A percentile compares a stretch with the other conserved stretches of the same genome.
These are phyloP conservation scores for Sminthopsis crassicaudata DNA, from an alignment of 2,113 vertebrate genomes.

Conservation along the genomic window DNA sequence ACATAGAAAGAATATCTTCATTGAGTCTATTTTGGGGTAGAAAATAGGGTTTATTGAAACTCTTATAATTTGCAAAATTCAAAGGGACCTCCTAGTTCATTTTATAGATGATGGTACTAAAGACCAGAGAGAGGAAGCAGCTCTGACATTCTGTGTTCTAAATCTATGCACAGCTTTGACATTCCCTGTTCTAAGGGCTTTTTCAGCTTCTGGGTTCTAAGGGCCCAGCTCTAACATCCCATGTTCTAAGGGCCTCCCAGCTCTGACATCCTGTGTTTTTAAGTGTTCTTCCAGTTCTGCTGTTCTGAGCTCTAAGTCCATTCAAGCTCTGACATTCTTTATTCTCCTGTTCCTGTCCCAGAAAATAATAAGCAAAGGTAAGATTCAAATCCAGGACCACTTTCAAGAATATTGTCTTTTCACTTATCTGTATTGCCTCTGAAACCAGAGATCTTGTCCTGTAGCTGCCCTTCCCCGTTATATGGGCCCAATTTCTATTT, in stretches of 20 bases:
- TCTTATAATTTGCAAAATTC: background rate
- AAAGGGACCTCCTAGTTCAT: background rate
- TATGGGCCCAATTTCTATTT: background rate
- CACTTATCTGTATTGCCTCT: background rate
- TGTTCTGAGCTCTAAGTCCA: no score
- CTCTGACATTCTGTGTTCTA: background rate
- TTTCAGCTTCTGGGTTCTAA: no score
- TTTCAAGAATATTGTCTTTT: background rate
- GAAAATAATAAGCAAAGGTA: background rate
- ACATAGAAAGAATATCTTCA: background rate
- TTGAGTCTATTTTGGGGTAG: background rate
- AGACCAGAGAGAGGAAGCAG: background rate
- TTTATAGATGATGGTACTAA: background rate
- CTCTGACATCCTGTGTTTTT: no score
- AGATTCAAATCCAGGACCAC: background rate
- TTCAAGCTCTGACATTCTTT: no score
- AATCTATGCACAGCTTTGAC: no score
- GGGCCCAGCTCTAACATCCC: no score
- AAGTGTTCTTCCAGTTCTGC: no score
- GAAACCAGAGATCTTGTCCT: background rate
- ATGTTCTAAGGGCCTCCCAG: no score
- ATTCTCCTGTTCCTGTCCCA: no score
- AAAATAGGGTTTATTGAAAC: background rate
- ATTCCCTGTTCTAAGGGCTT: no score
- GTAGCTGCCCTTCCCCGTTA: background rate